Percentiles rank a stretch among this genome's conserved stretches.
Conservation (phyloP, 1,140 invertebrate genomes). For the Formica exsecta region DNA sequence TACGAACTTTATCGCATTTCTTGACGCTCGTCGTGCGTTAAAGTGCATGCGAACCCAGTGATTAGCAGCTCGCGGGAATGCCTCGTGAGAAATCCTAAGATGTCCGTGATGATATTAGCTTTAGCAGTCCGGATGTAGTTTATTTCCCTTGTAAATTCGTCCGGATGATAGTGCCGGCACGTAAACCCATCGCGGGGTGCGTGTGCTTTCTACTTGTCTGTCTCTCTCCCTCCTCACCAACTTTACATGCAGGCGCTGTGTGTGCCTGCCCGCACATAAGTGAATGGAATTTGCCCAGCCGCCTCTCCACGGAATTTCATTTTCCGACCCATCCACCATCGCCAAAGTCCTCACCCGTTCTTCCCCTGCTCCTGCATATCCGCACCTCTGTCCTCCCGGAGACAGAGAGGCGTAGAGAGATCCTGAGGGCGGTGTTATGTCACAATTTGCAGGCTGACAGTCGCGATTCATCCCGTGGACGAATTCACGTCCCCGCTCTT, state of each 20-base stretch:
- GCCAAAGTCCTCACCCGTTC: conserved; percentile 57
- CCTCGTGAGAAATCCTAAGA: conserved; percentile 67
- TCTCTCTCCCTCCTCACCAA: conserved; percentile 30
- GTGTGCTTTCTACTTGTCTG: conserved; percentile 23
- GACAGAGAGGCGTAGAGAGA: conserved; percentile 24
- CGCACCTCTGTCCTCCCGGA: conserved; percentile 26
- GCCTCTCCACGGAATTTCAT: conserved; percentile 78
- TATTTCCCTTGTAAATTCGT: conserved; percentile 70
- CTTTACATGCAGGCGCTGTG: conserved; percentile 49
- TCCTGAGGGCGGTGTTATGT: conserved; percentile 66
- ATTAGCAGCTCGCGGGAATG: conserved; percentile 38
- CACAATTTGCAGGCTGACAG: conserved; percentile 68
- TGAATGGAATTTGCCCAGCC: conserved; percentile 72
- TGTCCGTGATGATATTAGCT: conserved; percentile 54
- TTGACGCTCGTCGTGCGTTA: conserved; percentile 10
- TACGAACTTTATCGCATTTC: conserved; percentile 24
- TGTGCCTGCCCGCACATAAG: conserved; percentile 64
- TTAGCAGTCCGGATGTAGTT: conserved; percentile 57
- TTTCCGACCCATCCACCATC: conserved; percentile 76
- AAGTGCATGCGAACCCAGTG: conserved; percentile 29
- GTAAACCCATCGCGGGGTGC: conserved; percentile 53
- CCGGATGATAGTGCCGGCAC: conserved; percentile 40
- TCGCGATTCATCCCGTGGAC: conserved; percentile 51
- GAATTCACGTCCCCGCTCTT: conserved; percentile 43
- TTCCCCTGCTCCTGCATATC: background rate